Evolutionary conservation across 2,888 invertebrate species (phyloP), one percentile per base, ranked within the genome.

Genomic region (Boloria euphrosyne): DNA sequence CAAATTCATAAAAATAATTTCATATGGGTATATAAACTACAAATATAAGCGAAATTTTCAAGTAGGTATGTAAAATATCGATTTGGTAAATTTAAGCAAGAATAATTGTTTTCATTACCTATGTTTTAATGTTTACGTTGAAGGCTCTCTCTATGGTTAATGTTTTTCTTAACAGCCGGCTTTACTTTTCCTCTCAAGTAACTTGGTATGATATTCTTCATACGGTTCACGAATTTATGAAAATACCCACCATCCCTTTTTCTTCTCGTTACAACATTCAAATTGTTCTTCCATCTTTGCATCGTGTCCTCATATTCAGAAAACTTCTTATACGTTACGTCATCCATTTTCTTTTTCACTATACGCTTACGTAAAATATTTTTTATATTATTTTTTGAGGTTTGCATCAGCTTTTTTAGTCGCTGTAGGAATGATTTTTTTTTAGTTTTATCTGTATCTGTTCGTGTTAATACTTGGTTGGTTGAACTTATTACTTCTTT

Each of bases 201-300:
- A 51, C 77, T 78, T 2, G 89, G 89, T 71, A 89, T 78, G 5
- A 89, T 87, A 67, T 81, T 84, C 55, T 84, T 86, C 13, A 87
- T 81, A n/a, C 81, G 77, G 47, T 74, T 73, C 17, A 74, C 70
- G 13, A 74, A 66, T 4, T 68, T 74, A 2, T 76, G 71, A 17
- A 76, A 74, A 14, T 65, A 68, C n/a, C 66, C 52, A 4, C 74
- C 2, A 0, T 81, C 79, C 52, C 90, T 78, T 71, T 82, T 87
- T 1, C 69, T 71, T 63, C 78, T 76, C 17, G 76, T 52, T 0
- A 68, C 43, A 3, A 82, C 66, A 17, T 81, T 80, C 14, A 87
- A 75, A 64, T 80, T 78, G 0, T 76, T 74, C 68, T 88, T 86
- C 89, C 89, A 88, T 68, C 74, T 83, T 4, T 70, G 75, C 83